These are phyloP conservation scores for Pygoscelis antarcticus DNA, from an alignment of 2,113 vertebrate species.

Conservation along the genomic window DNA sequence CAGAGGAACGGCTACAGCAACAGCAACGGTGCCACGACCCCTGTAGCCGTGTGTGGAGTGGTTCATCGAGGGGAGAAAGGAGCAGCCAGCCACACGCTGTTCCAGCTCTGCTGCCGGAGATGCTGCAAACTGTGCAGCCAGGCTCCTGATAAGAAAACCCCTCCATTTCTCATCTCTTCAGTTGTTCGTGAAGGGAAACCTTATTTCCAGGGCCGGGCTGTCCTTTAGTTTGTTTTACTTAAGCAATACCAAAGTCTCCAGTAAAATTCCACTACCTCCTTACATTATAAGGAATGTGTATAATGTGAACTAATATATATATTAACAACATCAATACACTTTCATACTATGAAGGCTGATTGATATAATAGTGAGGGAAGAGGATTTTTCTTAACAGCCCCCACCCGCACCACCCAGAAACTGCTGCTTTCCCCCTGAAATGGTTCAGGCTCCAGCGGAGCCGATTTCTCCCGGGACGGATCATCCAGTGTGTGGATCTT, in stretches of 20 bases:
- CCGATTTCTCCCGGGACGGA: background rate
- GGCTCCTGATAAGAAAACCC: background rate
- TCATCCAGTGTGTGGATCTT: background rate
- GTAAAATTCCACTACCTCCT: background rate
- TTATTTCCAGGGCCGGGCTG: background rate
- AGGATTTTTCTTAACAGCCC: background rate
- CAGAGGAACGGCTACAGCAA: background rate
- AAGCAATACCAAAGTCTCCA: background rate
- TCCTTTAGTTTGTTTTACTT: background rate
- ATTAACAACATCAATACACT: background rate
- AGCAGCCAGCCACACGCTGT: background rate
- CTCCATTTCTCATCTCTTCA: background rate
- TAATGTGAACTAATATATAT: background rate
- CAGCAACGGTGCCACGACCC: background rate
- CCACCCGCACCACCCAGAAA: background rate
- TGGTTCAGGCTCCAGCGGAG: background rate
- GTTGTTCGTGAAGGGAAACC: background rate
- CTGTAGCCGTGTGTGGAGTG: background rate
- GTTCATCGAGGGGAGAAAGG: background rate
- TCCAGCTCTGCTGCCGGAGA: background rate
- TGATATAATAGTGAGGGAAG: background rate
- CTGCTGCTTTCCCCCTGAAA: background rate
- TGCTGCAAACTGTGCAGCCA: rapidly evolving
- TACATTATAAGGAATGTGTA: background rate
- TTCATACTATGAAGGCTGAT: background rate